Evolutionary conservation across 2,888 invertebrate genomes (phyloP), one percentile per base, ranked within the genome.

Genomic region (Nudaria mundana): DNA sequence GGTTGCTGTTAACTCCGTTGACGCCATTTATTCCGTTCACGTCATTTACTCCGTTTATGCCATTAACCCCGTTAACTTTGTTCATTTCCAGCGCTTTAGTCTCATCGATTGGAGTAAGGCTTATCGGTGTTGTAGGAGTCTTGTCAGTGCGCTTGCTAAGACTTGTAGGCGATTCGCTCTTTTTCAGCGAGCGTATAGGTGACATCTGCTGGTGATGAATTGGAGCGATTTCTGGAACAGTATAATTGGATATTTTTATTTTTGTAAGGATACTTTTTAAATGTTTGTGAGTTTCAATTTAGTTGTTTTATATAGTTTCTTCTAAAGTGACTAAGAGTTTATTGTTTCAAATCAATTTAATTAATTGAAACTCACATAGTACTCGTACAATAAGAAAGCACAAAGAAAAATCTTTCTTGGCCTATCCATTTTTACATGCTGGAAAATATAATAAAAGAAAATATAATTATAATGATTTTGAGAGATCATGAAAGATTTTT

Each of bases 171-270:
- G 88, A 87, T 48, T 87, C 88, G 69, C 85, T 85, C 62, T 87
- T 87, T 75, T 87, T 88, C 67, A 87, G 47, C 46, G 85, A 84
- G 58, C 89, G 86, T 63, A 86, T 88, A 57, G 88, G 89, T 37
- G 89, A 89, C 86, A 89, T 88, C 76, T 89, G 89, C 66, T 88
- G 87, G 52, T 88, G 88, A 62, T 88, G 87, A 47, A 88, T 84
- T 56, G 89, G 87, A 63, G 84, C 82, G 72, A 88, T 85, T 79
- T 88, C 88, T 88, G 88, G 29, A 86, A 87, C 55, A 71, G 63
- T 63, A n/a, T n/a, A 52, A 54, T 56, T 40, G 32, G 40, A 37
- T 46, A 11, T 55, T 55, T 63, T 53, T 51, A 36, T 49, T 30
- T 10, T 40, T 47, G 28, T 8, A 7, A 28, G 30, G 30, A 20